Percentiles rank a stretch among this genome's conserved stretches.
phyloP scores from a whole-genome alignment of 2,888 invertebrate species.

The Danaus chrysippus region DNA sequence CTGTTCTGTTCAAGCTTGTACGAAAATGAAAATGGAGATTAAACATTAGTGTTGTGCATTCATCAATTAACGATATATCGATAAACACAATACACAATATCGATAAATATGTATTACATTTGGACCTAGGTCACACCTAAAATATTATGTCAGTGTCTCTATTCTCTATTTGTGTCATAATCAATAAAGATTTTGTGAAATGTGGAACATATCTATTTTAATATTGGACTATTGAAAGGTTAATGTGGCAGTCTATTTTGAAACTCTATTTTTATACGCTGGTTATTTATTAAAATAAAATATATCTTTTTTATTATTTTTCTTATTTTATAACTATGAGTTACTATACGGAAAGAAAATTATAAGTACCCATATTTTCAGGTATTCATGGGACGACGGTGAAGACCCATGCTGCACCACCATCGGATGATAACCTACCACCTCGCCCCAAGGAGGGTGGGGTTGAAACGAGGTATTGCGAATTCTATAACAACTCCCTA shows the following conservation, averaged over 20 bases:
- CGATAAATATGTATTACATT: not conserved
- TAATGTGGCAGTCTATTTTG: not conserved
- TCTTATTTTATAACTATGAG: too few species aligned
- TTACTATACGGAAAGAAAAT: too few species aligned
- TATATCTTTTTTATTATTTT: too few species aligned
- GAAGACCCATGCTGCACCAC: slow-evolving; percentile 46
- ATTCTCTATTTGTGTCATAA: not conserved
- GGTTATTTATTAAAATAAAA: too few species aligned
- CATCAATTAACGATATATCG: not conserved
- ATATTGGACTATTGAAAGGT: not conserved
- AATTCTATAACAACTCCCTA: slow-evolving; percentile 81
- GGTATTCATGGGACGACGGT: slow-evolving; percentile 44
- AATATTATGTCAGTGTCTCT: not conserved
- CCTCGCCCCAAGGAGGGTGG: slow-evolving; percentile 68
- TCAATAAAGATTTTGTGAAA: not conserved
- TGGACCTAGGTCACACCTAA: not conserved
- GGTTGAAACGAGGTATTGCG: slow-evolving; percentile 80
- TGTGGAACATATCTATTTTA: not conserved
- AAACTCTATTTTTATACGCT: not conserved
- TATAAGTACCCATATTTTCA: slow-evolving; percentile 28
- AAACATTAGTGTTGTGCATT: too few species aligned
- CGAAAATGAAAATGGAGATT: too few species aligned
- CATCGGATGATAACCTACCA: slow-evolving; percentile 59
- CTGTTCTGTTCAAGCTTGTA: too few species aligned
- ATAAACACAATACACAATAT: not conserved